Conservation (phyloP, 1,140 invertebrate genomes). For the Drosophila gunungcola region DNA sequence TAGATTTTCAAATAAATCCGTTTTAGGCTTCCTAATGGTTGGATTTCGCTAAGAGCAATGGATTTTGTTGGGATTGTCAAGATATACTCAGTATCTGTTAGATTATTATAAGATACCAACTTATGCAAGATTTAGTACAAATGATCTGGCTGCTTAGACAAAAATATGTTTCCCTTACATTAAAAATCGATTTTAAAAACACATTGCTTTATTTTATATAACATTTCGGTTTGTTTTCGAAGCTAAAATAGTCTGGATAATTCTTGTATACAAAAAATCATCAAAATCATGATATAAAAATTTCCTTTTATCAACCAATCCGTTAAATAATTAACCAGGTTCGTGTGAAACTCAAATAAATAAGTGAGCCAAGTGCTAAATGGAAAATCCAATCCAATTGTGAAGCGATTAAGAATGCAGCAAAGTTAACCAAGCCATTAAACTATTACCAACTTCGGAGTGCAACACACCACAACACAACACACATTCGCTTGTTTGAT, state of each 20-base stretch:
- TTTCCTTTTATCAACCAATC: background rate
- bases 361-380: conserved; percentile 22
- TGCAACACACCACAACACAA: conserved; percentile 38
- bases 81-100: conserved; percentile 13
- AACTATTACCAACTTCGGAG: conserved; percentile 70
- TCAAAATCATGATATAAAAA: background rate
- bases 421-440: conserved; percentile 57
- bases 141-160: background rate
- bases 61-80: conserved; percentile 11
- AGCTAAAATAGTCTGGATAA: too few relatives aligned
- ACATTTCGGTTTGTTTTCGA: too few relatives aligned
- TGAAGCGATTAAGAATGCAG: conserved; percentile 46
- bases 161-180: background rate
- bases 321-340: background rate
- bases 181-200: too few relatives aligned
- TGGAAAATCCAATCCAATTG: conserved; percentile 32
- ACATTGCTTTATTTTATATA: too few relatives aligned
- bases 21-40: background rate
- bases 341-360: conserved; percentile 6
- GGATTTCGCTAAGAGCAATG: background rate
- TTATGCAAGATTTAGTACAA: too few relatives aligned
- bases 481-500: conserved; percentile 26
- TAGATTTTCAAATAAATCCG: background rate
- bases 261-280: too few relatives aligned
- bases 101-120: background rate